Percentiles rank a stretch among this genome's conserved stretches.
Evolutionary conservation across 2,113 vertebrate species (phyloP).

Genomic region (Megaptera novaeangliae): DNA sequence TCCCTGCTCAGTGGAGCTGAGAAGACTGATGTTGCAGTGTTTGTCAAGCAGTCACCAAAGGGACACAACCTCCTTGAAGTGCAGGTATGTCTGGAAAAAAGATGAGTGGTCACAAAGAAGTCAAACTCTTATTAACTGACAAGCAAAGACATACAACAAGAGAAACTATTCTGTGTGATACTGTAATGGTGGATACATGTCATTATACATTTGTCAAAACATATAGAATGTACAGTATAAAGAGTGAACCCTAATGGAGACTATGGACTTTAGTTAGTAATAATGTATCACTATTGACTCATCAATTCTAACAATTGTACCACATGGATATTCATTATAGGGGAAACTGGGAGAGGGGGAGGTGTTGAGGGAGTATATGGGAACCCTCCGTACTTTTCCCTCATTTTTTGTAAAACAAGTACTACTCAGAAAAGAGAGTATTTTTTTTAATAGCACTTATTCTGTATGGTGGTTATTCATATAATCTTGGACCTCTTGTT

Average conservation of each 20-base stretch:
- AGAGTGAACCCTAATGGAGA: not conserved
- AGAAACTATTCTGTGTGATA: not conserved
- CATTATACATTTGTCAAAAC: not conserved
- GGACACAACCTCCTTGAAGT: not conserved
- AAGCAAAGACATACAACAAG: not conserved
- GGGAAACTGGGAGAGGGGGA: accelerated
- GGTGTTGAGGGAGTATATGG: not conserved
- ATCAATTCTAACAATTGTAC: not conserved
- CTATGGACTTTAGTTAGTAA: not conserved
- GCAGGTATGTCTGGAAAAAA: not conserved
- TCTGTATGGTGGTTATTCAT: not conserved
- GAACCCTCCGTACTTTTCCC: not conserved
- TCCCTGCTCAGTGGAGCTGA: not conserved
- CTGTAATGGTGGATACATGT: not conserved
- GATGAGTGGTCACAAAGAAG: not conserved
- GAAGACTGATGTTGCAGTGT: not conserved
- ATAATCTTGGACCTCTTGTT: not conserved
- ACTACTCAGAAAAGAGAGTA: not conserved
- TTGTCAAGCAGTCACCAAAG: not conserved
- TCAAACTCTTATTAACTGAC: not conserved
- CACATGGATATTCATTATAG: not conserved
- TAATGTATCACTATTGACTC: not conserved
- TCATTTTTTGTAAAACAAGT: not conserved
- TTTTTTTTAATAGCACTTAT: not conserved
- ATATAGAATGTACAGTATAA: not conserved